phyloP scores from a whole-genome alignment of 2,113 vertebrate genomes.

The Todiramphus chloris region DNA sequence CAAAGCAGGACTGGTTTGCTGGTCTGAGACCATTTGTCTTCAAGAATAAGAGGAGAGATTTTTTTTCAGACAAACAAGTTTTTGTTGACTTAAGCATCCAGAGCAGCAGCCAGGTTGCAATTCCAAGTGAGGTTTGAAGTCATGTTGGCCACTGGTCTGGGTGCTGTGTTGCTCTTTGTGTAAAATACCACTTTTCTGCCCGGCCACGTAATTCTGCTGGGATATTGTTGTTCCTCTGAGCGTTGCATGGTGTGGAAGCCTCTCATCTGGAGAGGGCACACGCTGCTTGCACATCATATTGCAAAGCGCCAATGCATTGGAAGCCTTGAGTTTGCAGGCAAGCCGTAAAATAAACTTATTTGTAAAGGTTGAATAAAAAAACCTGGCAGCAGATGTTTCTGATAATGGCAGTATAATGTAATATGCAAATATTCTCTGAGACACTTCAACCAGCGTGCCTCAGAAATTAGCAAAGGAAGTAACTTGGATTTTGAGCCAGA shows the following conservation, averaged over 20 bases:
- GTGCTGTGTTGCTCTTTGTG: background rate
- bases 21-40: background rate
- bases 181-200: background rate
- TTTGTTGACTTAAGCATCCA: background rate
- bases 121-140: background rate
- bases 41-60: background rate
- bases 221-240: background rate
- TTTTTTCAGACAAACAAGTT: background rate
- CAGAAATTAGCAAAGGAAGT: background rate
- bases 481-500: background rate
- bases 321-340: background rate
- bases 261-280: background rate
- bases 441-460: background rate
- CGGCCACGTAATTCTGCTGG: background rate
- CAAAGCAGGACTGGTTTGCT: background rate
- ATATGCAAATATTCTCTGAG: background rate
- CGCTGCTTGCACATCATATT: rapidly evolving
- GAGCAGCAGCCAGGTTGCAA: background rate
- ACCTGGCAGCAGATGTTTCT: background rate
- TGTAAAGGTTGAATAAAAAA: background rate
- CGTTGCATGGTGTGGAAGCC: background rate
- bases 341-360: background rate
- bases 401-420: background rate
- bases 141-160: background rate
- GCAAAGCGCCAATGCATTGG: background rate